Percentiles rank a stretch among this genome's conserved stretches.
phyloP scores from a whole-genome alignment of 1,140 invertebrate species.

The Nixonia krombeini region DNA sequence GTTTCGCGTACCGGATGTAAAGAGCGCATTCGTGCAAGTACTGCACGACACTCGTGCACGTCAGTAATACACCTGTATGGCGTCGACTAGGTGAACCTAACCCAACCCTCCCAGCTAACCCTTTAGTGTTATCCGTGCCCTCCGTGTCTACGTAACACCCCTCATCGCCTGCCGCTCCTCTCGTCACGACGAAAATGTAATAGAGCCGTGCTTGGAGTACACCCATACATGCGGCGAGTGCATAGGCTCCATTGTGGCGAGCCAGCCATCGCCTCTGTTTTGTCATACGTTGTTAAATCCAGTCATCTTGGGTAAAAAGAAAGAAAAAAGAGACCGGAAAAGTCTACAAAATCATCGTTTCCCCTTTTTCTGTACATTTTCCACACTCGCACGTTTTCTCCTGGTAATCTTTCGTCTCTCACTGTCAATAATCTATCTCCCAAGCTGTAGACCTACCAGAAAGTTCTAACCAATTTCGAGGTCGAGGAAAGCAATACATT shows the following conservation, averaged over 20 bases:
- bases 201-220: slow-evolving; percentile 32
- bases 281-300: neutral
- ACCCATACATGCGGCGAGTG: slow-evolving; percentile 11
- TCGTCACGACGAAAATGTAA: slow-evolving; percentile 44
- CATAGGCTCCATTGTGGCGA: slow-evolving; percentile 38
- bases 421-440: too few species aligned
- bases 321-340: too few species aligned
- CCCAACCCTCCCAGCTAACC: slow-evolving; percentile 27
- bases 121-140: slow-evolving; percentile 34
- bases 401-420: too few species aligned
- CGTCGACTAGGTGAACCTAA: slow-evolving; percentile 26
- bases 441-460: too few species aligned
- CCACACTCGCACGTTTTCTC: too few species aligned
- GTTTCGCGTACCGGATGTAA: slow-evolving; percentile 35
- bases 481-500: too few species aligned
- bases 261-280: slow-evolving; percentile 14
- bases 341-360: too few species aligned
- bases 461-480: too few species aligned
- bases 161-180: slow-evolving; percentile 29
- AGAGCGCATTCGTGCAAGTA: slow-evolving; percentile 37
- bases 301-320: slow-evolving; percentile 6
- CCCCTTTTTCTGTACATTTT: too few species aligned
- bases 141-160: slow-evolving; percentile 37
- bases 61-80: slow-evolving; percentile 38
- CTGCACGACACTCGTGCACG: slow-evolving; percentile 31